Conservation (phyloP, 1,140 invertebrate species). For the Condylostylus longicornis region DNA sequence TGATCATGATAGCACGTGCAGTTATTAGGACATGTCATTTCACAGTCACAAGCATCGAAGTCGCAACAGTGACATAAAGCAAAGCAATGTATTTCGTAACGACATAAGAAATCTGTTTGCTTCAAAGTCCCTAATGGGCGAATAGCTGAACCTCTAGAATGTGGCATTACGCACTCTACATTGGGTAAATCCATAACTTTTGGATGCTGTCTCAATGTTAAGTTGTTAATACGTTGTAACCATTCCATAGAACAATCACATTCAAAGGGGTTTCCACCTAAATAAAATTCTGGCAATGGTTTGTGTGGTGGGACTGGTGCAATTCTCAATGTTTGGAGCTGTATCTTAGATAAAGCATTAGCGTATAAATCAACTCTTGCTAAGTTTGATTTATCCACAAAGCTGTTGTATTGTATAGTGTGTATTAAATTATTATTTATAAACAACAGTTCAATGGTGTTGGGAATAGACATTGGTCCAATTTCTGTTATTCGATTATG, state of each 20-base stretch:
- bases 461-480: conserved; percentile 64
- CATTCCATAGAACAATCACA: conserved; percentile 89
- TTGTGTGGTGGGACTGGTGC: conserved; percentile 49
- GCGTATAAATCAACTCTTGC: conserved; percentile 78
- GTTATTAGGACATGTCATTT: conserved; percentile 83
- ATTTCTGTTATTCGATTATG: conserved; percentile 73
- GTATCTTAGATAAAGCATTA: conserved; percentile 67
- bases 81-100: conserved; percentile 84
- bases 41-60: conserved; percentile 87
- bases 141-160: conserved; percentile 50
- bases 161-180: conserved; percentile 68
- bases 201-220: conserved; percentile 66
- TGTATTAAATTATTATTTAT: conserved; percentile 80
- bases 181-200: conserved; percentile 74
- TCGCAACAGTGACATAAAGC: conserved; percentile 86
- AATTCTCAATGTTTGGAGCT: conserved; percentile 61
- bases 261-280: conserved; percentile 77
- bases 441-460: conserved; percentile 73
- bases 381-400: conserved; percentile 67
- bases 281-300: conserved; percentile 67
- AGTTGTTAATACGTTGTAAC: conserved; percentile 73
- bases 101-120: conserved; percentile 73
- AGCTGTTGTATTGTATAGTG: conserved; percentile 65
- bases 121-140: conserved; percentile 49
- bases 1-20: conserved; percentile 86